A percentile compares a stretch with the other conserved stretches of the same genome.
These are phyloP conservation scores for Tichodroma muraria DNA, from an alignment of 2,113 vertebrate genomes.

Conservation along the genomic window DNA sequence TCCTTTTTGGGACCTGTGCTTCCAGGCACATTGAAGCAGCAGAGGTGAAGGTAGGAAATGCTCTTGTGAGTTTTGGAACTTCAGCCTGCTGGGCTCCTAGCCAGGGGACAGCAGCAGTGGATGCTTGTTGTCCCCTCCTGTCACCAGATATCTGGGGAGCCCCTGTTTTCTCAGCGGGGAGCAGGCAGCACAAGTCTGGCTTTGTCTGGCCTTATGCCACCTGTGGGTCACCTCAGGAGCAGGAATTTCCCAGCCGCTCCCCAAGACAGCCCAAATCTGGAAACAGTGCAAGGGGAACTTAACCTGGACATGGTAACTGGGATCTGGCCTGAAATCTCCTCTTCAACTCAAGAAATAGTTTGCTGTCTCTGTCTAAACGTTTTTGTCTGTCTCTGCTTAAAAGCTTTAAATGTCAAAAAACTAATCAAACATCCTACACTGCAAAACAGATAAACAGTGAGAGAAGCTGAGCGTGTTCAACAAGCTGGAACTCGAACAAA, in stretches of 20 bases:
- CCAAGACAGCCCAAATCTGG: not conserved
- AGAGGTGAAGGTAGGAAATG: not conserved
- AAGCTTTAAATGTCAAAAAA: conserved; percentile 6
- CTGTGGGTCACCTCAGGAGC: not conserved
- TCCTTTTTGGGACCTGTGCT: not conserved
- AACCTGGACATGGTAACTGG: not conserved
- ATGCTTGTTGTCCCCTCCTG: not conserved
- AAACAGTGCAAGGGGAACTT: not conserved
- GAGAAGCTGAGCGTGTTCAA: not conserved
- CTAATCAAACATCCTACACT: not conserved
- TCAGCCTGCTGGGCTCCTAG: not conserved
- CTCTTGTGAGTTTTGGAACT: not conserved
- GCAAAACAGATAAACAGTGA: not conserved
- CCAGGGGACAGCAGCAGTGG: not conserved
- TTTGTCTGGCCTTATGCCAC: not conserved
- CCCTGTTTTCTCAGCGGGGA: accelerated
- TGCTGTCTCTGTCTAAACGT: not conserved
- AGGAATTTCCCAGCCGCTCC: not conserved
- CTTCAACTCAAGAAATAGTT: not conserved
- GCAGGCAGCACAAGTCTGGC: not conserved
- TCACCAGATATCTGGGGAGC: not conserved
- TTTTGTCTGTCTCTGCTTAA: conserved; percentile 20
- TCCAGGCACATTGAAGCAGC: not conserved
- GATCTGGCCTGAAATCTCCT: not conserved
- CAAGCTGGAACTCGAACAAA: not conserved